phyloP scores from a whole-genome alignment of 2,888 invertebrate genomes.

The Aphodius sticticus region DNA sequence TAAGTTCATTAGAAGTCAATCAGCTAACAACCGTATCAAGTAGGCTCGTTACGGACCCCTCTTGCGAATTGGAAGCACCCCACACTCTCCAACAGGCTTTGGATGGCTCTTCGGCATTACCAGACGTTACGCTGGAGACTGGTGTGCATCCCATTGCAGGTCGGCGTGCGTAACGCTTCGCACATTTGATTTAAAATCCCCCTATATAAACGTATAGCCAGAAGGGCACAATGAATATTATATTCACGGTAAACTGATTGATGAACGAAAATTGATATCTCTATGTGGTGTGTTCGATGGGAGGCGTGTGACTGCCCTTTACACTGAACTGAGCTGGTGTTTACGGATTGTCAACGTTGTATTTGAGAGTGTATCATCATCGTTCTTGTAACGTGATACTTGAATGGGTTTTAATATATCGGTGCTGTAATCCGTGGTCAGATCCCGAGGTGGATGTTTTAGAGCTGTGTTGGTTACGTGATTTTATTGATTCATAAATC shows the following conservation, averaged over 20 bases:
- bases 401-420: background rate
- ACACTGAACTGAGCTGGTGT: background rate
- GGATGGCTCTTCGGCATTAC: background rate
- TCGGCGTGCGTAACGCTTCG: background rate
- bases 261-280: background rate
- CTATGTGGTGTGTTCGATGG: background rate
- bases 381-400: background rate
- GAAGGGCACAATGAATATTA: background rate
- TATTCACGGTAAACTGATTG: background rate
- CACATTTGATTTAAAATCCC: background rate
- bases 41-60: slow-evolving; percentile 41
- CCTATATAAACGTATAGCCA: background rate
- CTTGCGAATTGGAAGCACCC: slow-evolving; percentile 27
- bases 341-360: background rate
- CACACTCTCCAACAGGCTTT: background rate
- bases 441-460: no score
- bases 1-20: slow-evolving; percentile 62
- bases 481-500: no score
- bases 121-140: background rate
- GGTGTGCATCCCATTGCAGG: background rate
- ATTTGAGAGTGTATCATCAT: background rate
- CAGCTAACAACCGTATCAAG: slow-evolving; percentile 56
- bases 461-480: no score
- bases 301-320: background rate
- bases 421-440: background rate